A percentile compares a stretch with the other conserved stretches of the same genome.
Evolutionary conservation across 2,888 invertebrate genomes (phyloP).

Genomic region (Catocala nupta): DNA sequence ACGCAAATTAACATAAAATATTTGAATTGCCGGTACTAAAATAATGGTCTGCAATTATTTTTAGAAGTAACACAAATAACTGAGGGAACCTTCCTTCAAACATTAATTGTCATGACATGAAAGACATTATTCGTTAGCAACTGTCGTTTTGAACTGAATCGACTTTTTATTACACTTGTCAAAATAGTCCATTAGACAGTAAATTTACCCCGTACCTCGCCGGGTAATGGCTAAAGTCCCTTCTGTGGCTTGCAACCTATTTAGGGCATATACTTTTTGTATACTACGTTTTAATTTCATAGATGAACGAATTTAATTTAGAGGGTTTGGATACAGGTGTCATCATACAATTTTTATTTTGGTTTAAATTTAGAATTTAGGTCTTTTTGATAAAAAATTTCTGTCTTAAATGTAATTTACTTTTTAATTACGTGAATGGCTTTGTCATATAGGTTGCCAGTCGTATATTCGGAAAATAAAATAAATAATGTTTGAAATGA

Average conservation of each 20-base stretch:
- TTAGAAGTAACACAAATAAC: slow-evolving; percentile 16
- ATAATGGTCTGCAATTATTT: slow-evolving; percentile 9
- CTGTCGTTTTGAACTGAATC: slow-evolving; percentile 20
- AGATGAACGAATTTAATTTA: slow-evolving; percentile 37
- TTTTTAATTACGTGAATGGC: no score
- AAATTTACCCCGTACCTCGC: slow-evolving; percentile 31
- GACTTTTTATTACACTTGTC: slow-evolving; percentile 40
- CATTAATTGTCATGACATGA: slow-evolving; percentile 36
- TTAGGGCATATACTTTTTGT: slow-evolving; percentile 7
- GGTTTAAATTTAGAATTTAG: slow-evolving; percentile 10
- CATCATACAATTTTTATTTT: slow-evolving; percentile 22
- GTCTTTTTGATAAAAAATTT: background rate
- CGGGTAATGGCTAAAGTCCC: slow-evolving; percentile 25
- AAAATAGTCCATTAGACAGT: slow-evolving; percentile 43
- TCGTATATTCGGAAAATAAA: no score
- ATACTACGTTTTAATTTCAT: slow-evolving; percentile 40
- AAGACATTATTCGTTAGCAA: slow-evolving; percentile 25
- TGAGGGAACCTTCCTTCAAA: slow-evolving; percentile 16
- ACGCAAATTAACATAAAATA: slow-evolving; percentile 28
- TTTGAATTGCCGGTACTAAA: slow-evolving; percentile 10
- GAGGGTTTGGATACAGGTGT: slow-evolving; percentile 13
- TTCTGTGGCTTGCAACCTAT: slow-evolving; percentile 8
- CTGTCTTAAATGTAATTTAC: no score
- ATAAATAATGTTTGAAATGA: no score
- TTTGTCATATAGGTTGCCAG: no score